A percentile compares a stretch with the other conserved stretches of the same genome.
Conservation (phyloP, 2,888 invertebrate species). For the Mesorhabditis belari region DNA sequence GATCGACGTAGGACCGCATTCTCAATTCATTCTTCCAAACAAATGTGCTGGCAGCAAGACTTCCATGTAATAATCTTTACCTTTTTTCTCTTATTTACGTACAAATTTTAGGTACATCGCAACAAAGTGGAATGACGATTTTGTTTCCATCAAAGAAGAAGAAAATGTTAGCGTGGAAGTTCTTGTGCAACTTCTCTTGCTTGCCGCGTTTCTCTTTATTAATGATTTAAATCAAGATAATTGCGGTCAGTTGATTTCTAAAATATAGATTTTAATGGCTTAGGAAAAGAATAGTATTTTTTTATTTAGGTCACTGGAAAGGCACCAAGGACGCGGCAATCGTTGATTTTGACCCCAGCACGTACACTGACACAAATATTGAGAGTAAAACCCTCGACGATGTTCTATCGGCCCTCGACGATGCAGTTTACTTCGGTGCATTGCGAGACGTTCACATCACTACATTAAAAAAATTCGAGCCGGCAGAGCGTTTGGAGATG, state of each 20-base stretch:
- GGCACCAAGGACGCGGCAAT: no score
- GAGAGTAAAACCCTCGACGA: constrained; percentile 6
- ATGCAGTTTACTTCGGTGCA: constrained; percentile 4
- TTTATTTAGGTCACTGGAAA: constrained; percentile 15
- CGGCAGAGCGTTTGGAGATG: no score
- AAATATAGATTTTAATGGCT: constrained; percentile 9
- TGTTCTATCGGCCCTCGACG: not conserved
- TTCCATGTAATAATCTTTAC: no score
- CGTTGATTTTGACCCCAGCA: constrained; percentile 15
- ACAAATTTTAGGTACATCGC: no score
- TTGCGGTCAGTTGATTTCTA: no score
- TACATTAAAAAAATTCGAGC: no score
- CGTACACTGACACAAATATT: constrained; percentile 10
- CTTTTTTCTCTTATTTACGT: constrained; percentile 2
- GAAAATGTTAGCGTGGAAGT: no score
- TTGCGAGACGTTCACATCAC: constrained; percentile 9
- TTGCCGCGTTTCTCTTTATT: constrained; percentile 11
- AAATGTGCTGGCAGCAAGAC: no score
- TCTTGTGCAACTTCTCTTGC: no score
- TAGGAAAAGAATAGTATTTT: constrained; percentile 10
- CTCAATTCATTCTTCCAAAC: no score
- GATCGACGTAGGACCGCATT: no score
- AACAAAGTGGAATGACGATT: constrained; percentile 4
- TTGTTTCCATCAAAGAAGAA: no score
- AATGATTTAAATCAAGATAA: constrained; percentile 10